A percentile compares a stretch with the other conserved stretches of the same genome.
These are phyloP conservation scores for Agelas oroides DNA, from an alignment of 37 sponge, comb jelly and placozoan genomes.

Conservation along the genomic window DNA sequence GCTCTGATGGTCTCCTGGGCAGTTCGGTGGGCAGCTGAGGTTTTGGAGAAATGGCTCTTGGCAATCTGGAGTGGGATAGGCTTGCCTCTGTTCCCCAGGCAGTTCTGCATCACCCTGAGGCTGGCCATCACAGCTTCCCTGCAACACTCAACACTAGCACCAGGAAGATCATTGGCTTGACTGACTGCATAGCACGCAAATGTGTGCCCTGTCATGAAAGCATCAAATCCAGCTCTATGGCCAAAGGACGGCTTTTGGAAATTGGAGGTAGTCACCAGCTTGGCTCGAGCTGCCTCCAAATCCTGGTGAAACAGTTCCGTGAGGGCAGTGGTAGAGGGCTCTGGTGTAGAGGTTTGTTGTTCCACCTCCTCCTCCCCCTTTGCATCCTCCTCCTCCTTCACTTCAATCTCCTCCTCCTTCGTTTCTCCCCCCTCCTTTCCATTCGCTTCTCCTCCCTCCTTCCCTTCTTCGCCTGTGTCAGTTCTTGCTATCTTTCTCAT, in stretches of 20 bases:
- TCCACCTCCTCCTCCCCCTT: not conserved
- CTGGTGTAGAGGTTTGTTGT: not conserved
- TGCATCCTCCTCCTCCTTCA: not conserved
- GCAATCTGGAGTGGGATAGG: conserved; percentile 56
- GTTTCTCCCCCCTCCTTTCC: no score
- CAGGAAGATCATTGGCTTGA: not conserved
- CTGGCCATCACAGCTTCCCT: not conserved
- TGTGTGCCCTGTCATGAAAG: conserved; percentile 86
- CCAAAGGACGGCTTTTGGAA: conserved; percentile 39
- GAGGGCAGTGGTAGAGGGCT: not conserved
- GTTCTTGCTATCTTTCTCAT: no score
- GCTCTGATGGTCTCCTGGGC: not conserved
- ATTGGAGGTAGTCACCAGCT: not conserved
- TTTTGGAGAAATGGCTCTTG: conserved; percentile 72
- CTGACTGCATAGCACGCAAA: conserved; percentile 45
- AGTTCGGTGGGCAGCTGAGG: conserved; percentile 47
- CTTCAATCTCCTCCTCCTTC: not conserved
- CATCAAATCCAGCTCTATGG: conserved; percentile 91
- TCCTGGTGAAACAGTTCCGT: conserved; percentile 20
- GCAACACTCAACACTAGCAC: not conserved
- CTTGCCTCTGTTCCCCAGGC: conserved; percentile 45
- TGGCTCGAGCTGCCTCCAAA: conserved; percentile 8
- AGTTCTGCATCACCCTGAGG: conserved; percentile 47
- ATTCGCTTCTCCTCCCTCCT: no score
- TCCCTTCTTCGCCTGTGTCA: no score